phyloP scores from a whole-genome alignment of 2,797 vertebrate species.

The Okamejei kenojei region DNA sequence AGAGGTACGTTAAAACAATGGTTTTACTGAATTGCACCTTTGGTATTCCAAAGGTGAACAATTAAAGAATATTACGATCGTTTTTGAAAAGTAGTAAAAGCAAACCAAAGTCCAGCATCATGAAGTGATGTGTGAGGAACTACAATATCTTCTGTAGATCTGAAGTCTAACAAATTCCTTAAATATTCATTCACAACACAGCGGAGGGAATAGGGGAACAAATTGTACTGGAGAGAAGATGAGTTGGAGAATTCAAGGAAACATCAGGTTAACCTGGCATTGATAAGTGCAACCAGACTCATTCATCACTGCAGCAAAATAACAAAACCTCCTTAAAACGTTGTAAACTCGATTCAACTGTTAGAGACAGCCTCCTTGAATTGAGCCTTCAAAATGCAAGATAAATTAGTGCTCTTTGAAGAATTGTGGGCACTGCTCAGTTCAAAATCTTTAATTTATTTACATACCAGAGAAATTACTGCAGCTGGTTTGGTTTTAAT shows the following conservation, averaged over 20 bases:
- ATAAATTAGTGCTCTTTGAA: conserved; percentile 36
- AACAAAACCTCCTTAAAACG: conserved; percentile 21
- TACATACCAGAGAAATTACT: conserved; percentile 33
- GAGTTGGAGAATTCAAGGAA: conserved; percentile 19
- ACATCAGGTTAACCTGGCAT: conserved; percentile 25
- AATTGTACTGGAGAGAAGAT: neutral
- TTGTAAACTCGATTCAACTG: neutral
- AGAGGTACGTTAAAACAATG: no score
- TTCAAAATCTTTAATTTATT: conserved; percentile 36
- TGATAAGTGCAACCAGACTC: conserved; percentile 18
- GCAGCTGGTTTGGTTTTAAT: conserved; percentile 29
- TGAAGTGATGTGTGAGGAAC: neutral
- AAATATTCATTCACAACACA: no score
- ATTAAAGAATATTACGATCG: neutral
- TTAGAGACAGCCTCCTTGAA: conserved; percentile 9
- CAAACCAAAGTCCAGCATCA: neutral
- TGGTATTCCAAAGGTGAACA: no score
- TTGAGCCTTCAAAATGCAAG: conserved; percentile 20
- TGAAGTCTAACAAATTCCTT: neutral
- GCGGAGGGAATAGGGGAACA: neutral
- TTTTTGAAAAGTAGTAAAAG: neutral
- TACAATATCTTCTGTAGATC: neutral
- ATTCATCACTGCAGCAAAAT: conserved; percentile 25
- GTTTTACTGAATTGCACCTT: neutral
- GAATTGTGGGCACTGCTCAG: conserved; percentile 33